Evolutionary conservation across 2,888 invertebrate species (phyloP).

Genomic region (Stomorhina lunata): DNA sequence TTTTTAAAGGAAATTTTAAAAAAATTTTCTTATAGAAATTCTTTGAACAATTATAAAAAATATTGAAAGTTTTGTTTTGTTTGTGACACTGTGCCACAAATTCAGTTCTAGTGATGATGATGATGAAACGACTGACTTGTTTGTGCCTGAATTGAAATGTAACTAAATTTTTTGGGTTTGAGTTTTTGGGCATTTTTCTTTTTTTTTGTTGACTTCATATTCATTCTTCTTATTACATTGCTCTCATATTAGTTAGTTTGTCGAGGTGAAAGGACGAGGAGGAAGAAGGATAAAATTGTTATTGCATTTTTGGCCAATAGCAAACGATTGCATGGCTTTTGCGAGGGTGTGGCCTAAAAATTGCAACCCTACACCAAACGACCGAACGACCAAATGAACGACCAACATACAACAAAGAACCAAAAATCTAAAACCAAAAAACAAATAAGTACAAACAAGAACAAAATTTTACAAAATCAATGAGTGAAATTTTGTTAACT

Average conservation of each 20-base stretch:
- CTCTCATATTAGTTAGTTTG: slow-evolving; percentile 22
- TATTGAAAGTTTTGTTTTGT: too few relatives aligned
- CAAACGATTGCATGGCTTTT: slow-evolving; percentile 71
- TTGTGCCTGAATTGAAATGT: slow-evolving; percentile 63
- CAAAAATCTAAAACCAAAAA: not conserved
- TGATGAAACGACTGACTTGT: slow-evolving; percentile 53
- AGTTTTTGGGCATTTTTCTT: slow-evolving; percentile 50
- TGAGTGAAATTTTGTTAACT: slow-evolving; percentile 57
- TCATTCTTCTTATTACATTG: too few relatives aligned
- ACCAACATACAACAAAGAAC: slow-evolving; percentile 63
- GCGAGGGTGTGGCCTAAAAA: slow-evolving; percentile 78
- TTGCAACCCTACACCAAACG: slow-evolving; percentile 73
- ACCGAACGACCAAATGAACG: slow-evolving; percentile 48
- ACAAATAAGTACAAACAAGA: not conserved
- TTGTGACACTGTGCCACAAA: too few relatives aligned
- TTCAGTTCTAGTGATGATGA: too few relatives aligned
- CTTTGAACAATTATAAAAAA: too few relatives aligned
- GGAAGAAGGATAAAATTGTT: slow-evolving; percentile 59
- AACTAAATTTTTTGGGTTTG: slow-evolving; percentile 48
- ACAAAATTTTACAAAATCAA: slow-evolving; percentile 57
- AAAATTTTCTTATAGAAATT: too few relatives aligned
- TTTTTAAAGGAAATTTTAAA: too few relatives aligned
- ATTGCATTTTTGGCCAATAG: slow-evolving; percentile 75
- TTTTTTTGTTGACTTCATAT: too few relatives aligned
- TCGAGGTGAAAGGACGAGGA: too few relatives aligned